Evolutionary conservation across 2,888 invertebrate genomes (phyloP).

Genomic region (Cosmia pyralina): DNA sequence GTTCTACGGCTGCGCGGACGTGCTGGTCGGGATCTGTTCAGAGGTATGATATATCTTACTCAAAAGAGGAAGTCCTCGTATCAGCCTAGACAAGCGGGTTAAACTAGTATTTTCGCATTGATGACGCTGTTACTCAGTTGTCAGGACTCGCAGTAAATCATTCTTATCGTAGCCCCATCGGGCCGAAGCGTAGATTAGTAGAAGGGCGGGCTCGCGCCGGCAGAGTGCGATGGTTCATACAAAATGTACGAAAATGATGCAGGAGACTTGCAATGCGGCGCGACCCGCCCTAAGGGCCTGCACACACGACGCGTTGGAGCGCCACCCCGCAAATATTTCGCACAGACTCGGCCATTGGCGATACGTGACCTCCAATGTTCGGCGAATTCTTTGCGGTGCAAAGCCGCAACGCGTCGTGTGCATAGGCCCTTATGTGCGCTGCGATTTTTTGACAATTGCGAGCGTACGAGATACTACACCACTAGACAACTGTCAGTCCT

Average conservation of each 20-base stretch:
- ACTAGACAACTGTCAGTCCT: not conserved
- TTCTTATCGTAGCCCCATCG: not conserved
- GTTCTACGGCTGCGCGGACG: conserved; percentile 99
- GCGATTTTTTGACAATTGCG: not conserved
- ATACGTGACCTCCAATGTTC: too few relatives aligned
- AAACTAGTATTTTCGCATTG: not conserved
- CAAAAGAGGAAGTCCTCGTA: not conserved
- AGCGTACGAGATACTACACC: not conserved
- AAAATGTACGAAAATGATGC: not conserved
- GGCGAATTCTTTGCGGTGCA: too few relatives aligned
- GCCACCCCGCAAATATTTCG: too few relatives aligned
- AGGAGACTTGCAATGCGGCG: not conserved
- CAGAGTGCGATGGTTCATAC: not conserved
- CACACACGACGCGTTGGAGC: too few relatives aligned
- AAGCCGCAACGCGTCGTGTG: too few relatives aligned
- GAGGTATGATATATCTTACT: conserved; percentile 91
- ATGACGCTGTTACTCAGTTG: not conserved
- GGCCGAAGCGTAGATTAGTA: not conserved
- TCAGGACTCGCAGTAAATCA: not conserved
- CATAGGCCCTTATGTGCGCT: not conserved
- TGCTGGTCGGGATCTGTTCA: conserved; percentile 99
- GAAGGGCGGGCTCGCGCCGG: not conserved
- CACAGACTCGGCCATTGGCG: too few relatives aligned
- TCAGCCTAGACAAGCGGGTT: not conserved
- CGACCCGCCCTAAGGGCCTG: too few relatives aligned